Evolutionary conservation across 2,797 vertebrate species (phyloP), one percentile per base, ranked within the genome.

Genomic region (Geotrypetes seraphini): DNA sequence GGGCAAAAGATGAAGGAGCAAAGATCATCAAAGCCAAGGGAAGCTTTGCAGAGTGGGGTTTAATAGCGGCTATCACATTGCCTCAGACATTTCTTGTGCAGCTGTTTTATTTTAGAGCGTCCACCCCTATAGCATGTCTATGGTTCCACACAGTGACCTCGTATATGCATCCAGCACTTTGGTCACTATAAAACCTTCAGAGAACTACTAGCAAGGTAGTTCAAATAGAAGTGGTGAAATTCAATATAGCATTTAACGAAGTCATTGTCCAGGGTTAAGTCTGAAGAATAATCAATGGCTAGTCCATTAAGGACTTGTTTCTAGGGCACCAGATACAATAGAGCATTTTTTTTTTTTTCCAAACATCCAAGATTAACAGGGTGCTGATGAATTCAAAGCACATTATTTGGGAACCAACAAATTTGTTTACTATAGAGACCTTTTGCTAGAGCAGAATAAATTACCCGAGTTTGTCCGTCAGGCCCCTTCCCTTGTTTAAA

Each of bases 91-190:
- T 75, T 62, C 53, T 54, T 42, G 64, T 28, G 47, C 73, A 78
- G 75, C 75, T 79, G 78, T 71, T 78, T 75, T 47, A 50, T 64
- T 79, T 83, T 79, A 79, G 69, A 64, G 72, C 42, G 67, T 56
- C 43, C 25, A 3, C 37, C 52, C 50, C 43, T 53, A 31, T 35
- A 36, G 37, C 57, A 47, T 56, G 56, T 48, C 52, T 32, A 42
- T 22, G 13, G 34, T 42, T 25, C 55, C 59, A 31, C 30, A 22
- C n/a, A 7, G 19, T 64, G 72, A n/a, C n/a, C n/a, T n/a, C n/a
- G n/a, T n/a, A n/a, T n/a, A n/a, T n/a, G n/a, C 25, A 59, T 14
- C 46, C 63, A 70, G 62, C 63, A 51, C 57, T 28, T 26, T 28
- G 67, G 53, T 69, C 57, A 41, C 43, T 10, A 28, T 60, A 75